Conservation (phyloP, 2,113 vertebrate genomes). For the Sitta europaea region DNA sequence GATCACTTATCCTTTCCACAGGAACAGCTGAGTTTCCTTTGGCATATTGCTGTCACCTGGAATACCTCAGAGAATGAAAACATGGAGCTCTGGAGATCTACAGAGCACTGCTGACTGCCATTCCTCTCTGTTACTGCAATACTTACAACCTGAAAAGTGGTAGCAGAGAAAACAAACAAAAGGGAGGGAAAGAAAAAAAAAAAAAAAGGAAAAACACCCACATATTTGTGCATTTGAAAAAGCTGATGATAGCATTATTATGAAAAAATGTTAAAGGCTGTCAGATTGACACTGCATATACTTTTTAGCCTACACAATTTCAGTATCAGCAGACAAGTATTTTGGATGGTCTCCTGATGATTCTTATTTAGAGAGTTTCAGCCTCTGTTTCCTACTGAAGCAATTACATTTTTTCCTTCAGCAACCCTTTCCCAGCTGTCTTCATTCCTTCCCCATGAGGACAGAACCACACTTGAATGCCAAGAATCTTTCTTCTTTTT, state of each 20-base stretch:
- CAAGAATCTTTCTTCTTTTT: background rate
- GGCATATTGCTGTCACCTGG: background rate
- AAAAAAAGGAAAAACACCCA: accelerated
- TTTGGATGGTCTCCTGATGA: background rate
- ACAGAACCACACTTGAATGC: background rate
- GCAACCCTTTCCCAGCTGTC: background rate
- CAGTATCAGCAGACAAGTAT: background rate
- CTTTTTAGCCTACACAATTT: background rate
- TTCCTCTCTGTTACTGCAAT: background rate
- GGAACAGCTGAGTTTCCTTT: background rate
- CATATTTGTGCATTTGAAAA: background rate
- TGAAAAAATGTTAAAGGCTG: background rate
- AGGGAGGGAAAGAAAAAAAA: background rate
- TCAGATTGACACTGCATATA: background rate
- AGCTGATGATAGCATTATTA: background rate
- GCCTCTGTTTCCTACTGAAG: background rate
- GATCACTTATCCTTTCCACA: background rate
- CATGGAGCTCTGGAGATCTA: background rate
- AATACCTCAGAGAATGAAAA: background rate
- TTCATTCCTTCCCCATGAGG: background rate
- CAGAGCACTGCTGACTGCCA: background rate
- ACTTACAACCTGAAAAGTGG: background rate
- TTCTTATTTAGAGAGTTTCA: background rate
- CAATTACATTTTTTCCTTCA: background rate
- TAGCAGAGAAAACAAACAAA: background rate